Conservation (phyloP, 2,888 invertebrate genomes). For the Hyppa rectilinea region DNA sequence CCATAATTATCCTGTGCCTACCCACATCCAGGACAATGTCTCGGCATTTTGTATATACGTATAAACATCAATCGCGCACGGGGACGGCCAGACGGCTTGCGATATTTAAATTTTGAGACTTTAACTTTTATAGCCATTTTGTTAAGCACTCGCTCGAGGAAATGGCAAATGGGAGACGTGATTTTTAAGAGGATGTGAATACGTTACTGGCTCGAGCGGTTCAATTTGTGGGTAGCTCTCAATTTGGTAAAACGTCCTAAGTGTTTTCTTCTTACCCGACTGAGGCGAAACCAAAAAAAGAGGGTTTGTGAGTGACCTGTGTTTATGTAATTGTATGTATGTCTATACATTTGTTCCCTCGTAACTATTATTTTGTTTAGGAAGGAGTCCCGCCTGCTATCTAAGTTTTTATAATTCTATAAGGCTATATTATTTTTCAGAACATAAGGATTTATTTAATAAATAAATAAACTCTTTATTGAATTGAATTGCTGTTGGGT, state of each 20-base stretch:
- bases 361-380: too few relatives aligned
- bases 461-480: too few relatives aligned
- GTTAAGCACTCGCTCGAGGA: slow-evolving; percentile 61
- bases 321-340: too few relatives aligned
- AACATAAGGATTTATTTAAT: too few relatives aligned
- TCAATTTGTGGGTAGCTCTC: slow-evolving; percentile 29
- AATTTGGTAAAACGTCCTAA: slow-evolving; percentile 2
- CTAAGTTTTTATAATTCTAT: too few relatives aligned
- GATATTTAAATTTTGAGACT: slow-evolving; percentile 73
- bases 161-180: slow-evolving; percentile 59
- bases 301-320: too few relatives aligned
- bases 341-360: too few relatives aligned
- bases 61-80: slow-evolving; percentile 67
- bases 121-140: slow-evolving; percentile 69
- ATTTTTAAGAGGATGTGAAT: slow-evolving; percentile 59
- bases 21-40: slow-evolving; percentile 67
- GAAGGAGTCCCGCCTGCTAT: too few relatives aligned
- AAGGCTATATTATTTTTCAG: too few relatives aligned
- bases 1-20: slow-evolving; percentile 59
- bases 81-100: slow-evolving; percentile 66
- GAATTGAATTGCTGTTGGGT: too few relatives aligned
- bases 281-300: too few relatives aligned
- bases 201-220: slow-evolving; percentile 30
- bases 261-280: neutral
- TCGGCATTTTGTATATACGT: slow-evolving; percentile 76